phyloP scores from a whole-genome alignment of 1,140 invertebrate species.

The Aplysia californica region DNA sequence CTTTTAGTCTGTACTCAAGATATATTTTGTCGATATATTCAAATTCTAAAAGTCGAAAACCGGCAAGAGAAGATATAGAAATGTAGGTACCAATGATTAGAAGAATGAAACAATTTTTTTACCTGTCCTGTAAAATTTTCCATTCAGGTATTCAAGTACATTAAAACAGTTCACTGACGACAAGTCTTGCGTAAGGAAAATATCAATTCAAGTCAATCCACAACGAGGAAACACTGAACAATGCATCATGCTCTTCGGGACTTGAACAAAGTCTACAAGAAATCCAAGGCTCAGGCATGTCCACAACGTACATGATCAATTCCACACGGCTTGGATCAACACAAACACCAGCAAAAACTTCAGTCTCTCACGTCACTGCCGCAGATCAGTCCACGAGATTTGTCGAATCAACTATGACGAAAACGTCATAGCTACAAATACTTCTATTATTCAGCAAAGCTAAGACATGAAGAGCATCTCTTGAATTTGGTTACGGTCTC shows the following conservation, averaged over 20 bases:
- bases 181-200: not conserved
- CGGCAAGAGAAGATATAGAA: no score
- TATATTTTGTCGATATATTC: not conserved
- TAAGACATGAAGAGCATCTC: not conserved
- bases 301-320: not conserved
- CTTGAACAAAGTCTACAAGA: not conserved
- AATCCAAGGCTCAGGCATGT: not conserved
- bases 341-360: not conserved
- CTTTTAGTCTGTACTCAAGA: not conserved
- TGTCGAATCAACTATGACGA: not conserved
- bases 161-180: not conserved
- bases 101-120: no score
- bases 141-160: not conserved
- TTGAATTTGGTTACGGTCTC: not conserved
- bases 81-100: no score
- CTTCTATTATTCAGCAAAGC: not conserved
- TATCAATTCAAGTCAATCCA: not conserved
- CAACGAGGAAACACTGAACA: not conserved
- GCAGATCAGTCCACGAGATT: not conserved
- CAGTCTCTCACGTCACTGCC: not conserved
- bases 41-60: not conserved
- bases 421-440: not conserved
- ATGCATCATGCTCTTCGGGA: not conserved
- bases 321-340: not conserved
- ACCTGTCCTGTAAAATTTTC: not conserved